A percentile compares a stretch with the other conserved stretches of the same genome.
These are phyloP conservation scores for Dysmachus trigonus DNA, from an alignment of 2,888 invertebrate species.

Conservation along the genomic window DNA sequence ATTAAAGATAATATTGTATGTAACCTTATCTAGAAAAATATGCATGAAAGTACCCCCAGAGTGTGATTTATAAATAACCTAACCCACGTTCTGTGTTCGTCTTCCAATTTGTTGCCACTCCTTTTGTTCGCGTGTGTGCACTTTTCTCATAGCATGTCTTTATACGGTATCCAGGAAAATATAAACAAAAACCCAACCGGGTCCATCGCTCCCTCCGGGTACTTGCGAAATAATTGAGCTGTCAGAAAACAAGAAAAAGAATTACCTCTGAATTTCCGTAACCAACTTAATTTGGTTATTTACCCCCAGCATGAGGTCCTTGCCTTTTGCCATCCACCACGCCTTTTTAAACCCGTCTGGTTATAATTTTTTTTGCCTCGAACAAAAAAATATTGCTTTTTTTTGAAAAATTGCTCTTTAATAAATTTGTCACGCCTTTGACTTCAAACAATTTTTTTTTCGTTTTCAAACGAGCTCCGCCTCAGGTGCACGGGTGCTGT, in stretches of 20 bases:
- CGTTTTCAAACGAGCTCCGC: neutral
- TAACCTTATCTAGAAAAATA: neutral
- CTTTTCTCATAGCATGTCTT: neutral
- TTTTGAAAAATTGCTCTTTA: neutral
- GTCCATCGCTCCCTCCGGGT: neutral
- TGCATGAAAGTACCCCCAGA: neutral
- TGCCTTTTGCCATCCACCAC: neutral
- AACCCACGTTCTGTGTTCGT: neutral
- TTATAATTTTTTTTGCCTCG: neutral
- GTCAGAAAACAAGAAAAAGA: too few relatives aligned
- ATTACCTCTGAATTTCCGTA: neutral
- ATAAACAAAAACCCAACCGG: neutral
- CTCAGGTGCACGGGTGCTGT: neutral
- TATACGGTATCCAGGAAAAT: neutral
- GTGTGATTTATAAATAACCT: neutral
- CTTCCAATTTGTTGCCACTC: neutral
- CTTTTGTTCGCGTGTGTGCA: neutral
- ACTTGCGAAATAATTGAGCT: neutral
- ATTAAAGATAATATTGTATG: neutral
- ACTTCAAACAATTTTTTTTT: neutral
- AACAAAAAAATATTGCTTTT: neutral
- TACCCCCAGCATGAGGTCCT: neutral
- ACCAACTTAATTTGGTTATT: neutral
- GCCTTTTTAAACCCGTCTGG: neutral
- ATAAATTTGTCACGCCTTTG: neutral